Percentiles rank a stretch among this genome's conserved stretches.
phyloP scores from a whole-genome alignment of 1,140 invertebrate species.

The Eueides isabella region DNA sequence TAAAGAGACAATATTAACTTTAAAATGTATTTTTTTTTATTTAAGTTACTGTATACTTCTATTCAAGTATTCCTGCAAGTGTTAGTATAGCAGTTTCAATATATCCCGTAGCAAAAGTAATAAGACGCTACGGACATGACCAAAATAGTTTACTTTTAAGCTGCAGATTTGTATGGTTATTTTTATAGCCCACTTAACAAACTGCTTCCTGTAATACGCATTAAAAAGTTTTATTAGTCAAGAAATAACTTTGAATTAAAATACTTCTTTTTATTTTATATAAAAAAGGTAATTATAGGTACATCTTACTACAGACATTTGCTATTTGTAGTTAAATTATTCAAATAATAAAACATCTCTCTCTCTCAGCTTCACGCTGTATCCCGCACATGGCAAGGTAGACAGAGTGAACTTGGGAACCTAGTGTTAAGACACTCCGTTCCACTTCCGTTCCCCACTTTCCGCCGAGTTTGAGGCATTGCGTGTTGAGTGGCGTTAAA shows the following conservation, averaged over 20 bases:
- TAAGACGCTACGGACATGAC: slow-evolving; percentile 10
- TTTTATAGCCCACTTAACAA: slow-evolving; percentile 53
- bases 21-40: not conserved
- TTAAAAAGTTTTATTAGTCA: slow-evolving; percentile 37
- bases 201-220: slow-evolving; percentile 49
- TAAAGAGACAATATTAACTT: too few relatives aligned
- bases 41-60: not conserved
- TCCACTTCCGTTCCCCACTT: too few relatives aligned
- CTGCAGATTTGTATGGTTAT: slow-evolving; percentile 37
- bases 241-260: not conserved
- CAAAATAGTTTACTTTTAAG: slow-evolving; percentile 39
- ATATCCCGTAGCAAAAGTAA: slow-evolving; percentile 1
- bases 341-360: too few relatives aligned
- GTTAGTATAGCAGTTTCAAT: not conserved
- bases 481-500: too few relatives aligned
- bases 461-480: too few relatives aligned
- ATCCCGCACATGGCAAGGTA: too few relatives aligned
- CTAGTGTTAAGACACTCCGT: too few relatives aligned
- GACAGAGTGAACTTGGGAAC: too few relatives aligned
- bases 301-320: not conserved
- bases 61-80: not conserved
- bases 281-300: not conserved
- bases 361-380: too few relatives aligned
- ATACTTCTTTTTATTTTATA: not conserved
- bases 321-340: not conserved